These are phyloP conservation scores for Drosophila pseudoananassae DNA, from an alignment of 1,140 invertebrate genomes.

Conservation along the genomic window DNA sequence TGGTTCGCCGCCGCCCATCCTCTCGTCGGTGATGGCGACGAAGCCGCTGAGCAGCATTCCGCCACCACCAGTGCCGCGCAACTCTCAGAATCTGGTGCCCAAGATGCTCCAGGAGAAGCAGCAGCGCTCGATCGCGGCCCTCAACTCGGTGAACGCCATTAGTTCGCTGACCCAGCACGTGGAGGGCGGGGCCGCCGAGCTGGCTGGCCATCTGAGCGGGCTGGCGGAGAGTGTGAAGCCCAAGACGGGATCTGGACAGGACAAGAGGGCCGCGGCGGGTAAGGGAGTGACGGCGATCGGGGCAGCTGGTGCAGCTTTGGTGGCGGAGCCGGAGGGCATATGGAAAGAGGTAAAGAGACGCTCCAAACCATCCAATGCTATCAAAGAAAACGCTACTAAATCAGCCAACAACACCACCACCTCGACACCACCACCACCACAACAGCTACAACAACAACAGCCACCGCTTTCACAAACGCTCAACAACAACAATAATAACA, in stretches of 20 bases:
- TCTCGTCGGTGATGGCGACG: constrained; percentile 85
- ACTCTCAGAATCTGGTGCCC: constrained; percentile 71
- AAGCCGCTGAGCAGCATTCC: constrained; percentile 87
- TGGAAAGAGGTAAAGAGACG: constrained; percentile 86
- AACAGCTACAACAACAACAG: constrained; percentile 68
- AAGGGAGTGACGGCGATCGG: constrained; percentile 17
- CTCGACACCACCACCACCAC: constrained; percentile 67
- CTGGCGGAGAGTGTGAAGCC: constrained; percentile 80
- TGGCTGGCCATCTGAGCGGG: constrained; percentile 79
- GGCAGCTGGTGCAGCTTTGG: constrained; percentile 53
- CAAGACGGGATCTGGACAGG: constrained; percentile 64
- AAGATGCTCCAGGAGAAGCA: constrained; percentile 68
- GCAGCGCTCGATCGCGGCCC: constrained; percentile 38
- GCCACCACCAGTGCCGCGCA: constrained; percentile 87
- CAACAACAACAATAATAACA: constrained; percentile 65
- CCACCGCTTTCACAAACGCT: constrained; percentile 79
- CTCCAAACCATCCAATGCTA: constrained; percentile 84
- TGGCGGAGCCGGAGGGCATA: constrained; percentile 78
- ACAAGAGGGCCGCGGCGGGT: constrained; percentile 51
- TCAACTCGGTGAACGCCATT: constrained; percentile 70
- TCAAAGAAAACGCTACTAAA: constrained; percentile 84
- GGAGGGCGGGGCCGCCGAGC: constrained; percentile 79
- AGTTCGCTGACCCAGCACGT: constrained; percentile 83
- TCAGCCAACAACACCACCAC: constrained; percentile 64
- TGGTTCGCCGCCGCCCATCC: constrained; percentile 66